Percentiles rank a stretch among this genome's conserved stretches.
phyloP scores from a whole-genome alignment of 2,888 invertebrate species.

The Myopa testacea region DNA sequence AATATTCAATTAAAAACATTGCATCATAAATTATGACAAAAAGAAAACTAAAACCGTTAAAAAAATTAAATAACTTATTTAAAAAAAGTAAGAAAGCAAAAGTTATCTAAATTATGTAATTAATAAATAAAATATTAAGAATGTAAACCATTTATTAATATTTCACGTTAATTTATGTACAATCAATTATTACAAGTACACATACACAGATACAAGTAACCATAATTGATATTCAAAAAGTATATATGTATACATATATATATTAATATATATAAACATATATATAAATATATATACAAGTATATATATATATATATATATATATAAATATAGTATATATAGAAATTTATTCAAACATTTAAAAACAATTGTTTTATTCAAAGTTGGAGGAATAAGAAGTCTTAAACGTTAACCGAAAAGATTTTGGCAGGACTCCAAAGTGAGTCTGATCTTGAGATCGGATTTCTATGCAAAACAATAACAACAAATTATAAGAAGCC shows the following conservation, averaged over 20 bases:
- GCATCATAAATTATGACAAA: constrained; percentile 19
- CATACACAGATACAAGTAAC: constrained; percentile 31
- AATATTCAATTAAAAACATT: constrained; percentile 8
- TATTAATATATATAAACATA: constrained; percentile 26
- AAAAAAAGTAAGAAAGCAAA: constrained; percentile 24
- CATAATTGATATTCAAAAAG: constrained; percentile 34
- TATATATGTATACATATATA: constrained; percentile 39
- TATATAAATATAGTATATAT: constrained; percentile 39
- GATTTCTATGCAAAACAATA: too few species aligned
- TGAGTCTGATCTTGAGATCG: too few species aligned
- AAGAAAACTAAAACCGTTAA: constrained; percentile 12
- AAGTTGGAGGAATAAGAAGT: neutral
- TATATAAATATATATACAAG: constrained; percentile 32
- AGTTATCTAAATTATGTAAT: constrained; percentile 25
- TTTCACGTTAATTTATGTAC: constrained; percentile 22
- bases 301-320: constrained; percentile 40
- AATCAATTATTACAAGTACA: constrained; percentile 31
- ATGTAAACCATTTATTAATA: constrained; percentile 25
- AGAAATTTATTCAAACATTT: constrained; percentile 37
- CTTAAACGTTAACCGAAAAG: too few species aligned
- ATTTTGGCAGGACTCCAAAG: too few species aligned
- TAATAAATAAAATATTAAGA: constrained; percentile 24
- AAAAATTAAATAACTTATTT: constrained; percentile 14
- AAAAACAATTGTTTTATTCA: constrained; percentile 11
- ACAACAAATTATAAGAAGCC: too few species aligned